phyloP scores from a whole-genome alignment of 2,888 invertebrate species.

The Chydorus sphaericus region DNA sequence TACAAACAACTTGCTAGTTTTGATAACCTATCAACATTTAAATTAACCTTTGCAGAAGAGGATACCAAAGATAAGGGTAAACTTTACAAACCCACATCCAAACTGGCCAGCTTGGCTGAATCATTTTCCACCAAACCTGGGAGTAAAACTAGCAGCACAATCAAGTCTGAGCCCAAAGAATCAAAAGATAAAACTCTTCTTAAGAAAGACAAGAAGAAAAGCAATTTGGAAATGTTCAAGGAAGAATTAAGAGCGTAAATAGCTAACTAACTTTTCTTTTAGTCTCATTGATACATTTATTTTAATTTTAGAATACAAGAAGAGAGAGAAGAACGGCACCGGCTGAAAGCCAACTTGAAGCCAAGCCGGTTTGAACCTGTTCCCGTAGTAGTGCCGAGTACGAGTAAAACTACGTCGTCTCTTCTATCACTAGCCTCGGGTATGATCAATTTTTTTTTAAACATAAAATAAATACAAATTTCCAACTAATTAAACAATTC shows the following conservation, averaged over 20 bases:
- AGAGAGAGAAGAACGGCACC: constrained; percentile 88
- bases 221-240: constrained; percentile 93
- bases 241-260: constrained; percentile 87
- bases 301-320: constrained; percentile 69
- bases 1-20: neutral
- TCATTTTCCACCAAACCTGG: constrained; percentile 32
- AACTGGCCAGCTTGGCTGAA: constrained; percentile 45
- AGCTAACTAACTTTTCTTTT: neutral
- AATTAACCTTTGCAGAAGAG: constrained; percentile 55
- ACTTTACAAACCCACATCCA: constrained; percentile 78
- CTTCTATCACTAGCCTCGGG: neutral
- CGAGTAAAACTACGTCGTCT: neutral
- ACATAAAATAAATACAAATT: neutral
- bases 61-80: constrained; percentile 78
- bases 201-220: constrained; percentile 76
- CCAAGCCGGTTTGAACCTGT: constrained; percentile 12
- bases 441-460: neutral
- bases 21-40: constrained; percentile 8
- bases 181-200: constrained; percentile 44
- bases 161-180: constrained; percentile 54
- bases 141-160: constrained; percentile 58
- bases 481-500: constrained; percentile 1
- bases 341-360: constrained; percentile 46
- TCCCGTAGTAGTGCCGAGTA: neutral
- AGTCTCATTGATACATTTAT: constrained; percentile 13